phyloP scores from a whole-genome alignment of 2,888 invertebrate genomes.

The Dromius quadrimaculatus region DNA sequence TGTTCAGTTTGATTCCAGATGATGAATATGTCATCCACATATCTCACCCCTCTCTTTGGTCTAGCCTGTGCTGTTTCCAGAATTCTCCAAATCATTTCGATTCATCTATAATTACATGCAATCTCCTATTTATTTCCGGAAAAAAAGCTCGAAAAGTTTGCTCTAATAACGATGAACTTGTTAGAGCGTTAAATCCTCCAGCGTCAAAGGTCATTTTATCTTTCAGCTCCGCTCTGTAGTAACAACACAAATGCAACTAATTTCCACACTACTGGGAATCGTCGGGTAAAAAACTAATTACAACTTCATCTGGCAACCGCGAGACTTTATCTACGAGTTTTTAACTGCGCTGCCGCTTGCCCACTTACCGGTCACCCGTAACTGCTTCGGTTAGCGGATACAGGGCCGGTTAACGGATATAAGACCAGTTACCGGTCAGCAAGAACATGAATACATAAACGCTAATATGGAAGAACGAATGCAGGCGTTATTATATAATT shows the following conservation, averaged over 20 bases:
- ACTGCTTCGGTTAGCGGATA: background rate
- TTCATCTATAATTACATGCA: too few species aligned
- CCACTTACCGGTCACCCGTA: slow-evolving; percentile 21
- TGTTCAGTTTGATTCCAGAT: too few species aligned
- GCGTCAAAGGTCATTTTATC: background rate
- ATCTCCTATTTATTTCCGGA: too few species aligned
- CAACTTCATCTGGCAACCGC: slow-evolving; percentile 51
- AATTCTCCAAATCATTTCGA: too few species aligned
- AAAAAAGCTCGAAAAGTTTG: too few species aligned
- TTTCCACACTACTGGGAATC: slow-evolving; percentile 51
- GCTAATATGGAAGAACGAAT: background rate
- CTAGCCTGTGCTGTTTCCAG: too few species aligned
- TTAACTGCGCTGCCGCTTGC: slow-evolving; percentile 31
- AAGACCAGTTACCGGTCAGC: background rate
- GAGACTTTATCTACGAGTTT: slow-evolving; percentile 52
- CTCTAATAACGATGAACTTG: too few species aligned
- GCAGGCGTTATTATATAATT: background rate
- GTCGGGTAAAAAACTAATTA: slow-evolving; percentile 51
- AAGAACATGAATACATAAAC: background rate
- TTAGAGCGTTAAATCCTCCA: background rate
- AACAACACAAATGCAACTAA: slow-evolving; percentile 52
- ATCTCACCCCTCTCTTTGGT: too few species aligned
- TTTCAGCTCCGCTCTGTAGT: slow-evolving; percentile 2
- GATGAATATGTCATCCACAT: too few species aligned
- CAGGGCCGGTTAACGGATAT: background rate